Conservation (phyloP, 2,888 invertebrate species). For the Meghimatium bilineatum region DNA sequence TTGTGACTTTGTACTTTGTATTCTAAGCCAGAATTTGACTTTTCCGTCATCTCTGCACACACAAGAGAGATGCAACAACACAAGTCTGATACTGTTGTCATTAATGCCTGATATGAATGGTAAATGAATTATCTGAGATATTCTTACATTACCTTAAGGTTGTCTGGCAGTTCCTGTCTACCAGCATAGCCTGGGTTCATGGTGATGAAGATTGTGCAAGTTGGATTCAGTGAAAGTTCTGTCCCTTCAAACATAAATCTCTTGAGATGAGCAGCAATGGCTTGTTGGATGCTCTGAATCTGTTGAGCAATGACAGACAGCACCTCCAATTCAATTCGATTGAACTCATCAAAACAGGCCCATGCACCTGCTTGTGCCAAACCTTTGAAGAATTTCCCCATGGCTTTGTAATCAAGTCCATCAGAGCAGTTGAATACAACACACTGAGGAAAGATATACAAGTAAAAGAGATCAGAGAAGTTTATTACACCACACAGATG, state of each 20-base stretch:
- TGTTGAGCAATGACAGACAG: slow-evolving; percentile 95
- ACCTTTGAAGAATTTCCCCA: slow-evolving; percentile 98
- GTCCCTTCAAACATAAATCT: slow-evolving; percentile 84
- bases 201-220: slow-evolving; percentile 78
- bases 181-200: slow-evolving; percentile 79
- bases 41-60: no score
- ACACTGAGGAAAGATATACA: slow-evolving; percentile 79
- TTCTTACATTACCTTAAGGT: slow-evolving; percentile 70
- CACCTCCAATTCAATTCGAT: slow-evolving; percentile 93
- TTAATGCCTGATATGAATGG: no score
- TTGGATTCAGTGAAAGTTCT: slow-evolving; percentile 76
- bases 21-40: no score
- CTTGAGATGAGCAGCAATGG: slow-evolving; percentile 86
- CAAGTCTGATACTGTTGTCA: no score
- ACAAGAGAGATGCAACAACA: no score
- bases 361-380: slow-evolving; percentile 88
- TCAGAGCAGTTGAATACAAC: slow-evolving; percentile 98
- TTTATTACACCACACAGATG: no score
- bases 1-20: no score
- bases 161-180: slow-evolving; percentile 77
- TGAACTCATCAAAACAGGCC: slow-evolving; percentile 97
- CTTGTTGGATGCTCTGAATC: slow-evolving; percentile 92
- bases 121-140: not conserved
- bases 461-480: not conserved
- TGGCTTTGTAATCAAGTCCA: slow-evolving; percentile 92